Base-by-base conservation (phyloP, 1,140 invertebrate species). In the Proctacanthus coquilletti region DNA sequence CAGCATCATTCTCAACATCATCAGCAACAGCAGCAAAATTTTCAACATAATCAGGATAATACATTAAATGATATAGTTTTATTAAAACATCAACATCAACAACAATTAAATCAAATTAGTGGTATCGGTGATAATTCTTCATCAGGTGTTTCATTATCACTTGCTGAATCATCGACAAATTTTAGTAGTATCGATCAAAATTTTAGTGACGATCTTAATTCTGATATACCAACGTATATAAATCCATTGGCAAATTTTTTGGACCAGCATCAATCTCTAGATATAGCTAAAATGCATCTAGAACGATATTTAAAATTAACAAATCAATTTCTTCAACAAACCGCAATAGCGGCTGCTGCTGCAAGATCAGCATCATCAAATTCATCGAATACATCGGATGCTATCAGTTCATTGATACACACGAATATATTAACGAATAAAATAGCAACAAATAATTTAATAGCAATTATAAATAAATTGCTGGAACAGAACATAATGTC, bases 251-350 rank as follows among this genome's bases (percentile, higher is more conserved):
- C 27, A 9, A 38, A 38, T 38, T 38, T 38, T 30, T n/a, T 30
- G 8, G 36, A 38, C n/a, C 36, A 38, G 14, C 23, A 38, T 27
- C 23, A 29, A 38, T 37, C 36, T 5, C 31, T 42, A 5, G 36
- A 32, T 18, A 34, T 38, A 4, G 42, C 42, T 6, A 40, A 40
- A 38, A 40, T 33, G 29, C 38, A 43, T 38, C 38, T 43, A 13
- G 39, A 40, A 20, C 39, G 34, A 14, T 43, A 40, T 32, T 29
- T 43, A 20, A 40, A 40, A 32, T 21, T 43, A 10, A 43, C 38
- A 13, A 38, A 43, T 34, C 34, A 40, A 21, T 43, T 41, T 43
- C 23, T 43, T 9, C 27, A 42, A 11, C 21, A 38, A 4, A 30
- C 31, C 3, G 21, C 38, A 33, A 36, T 36, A 5, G 29, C 34